Evolutionary conservation across 2,888 invertebrate genomes (phyloP), one percentile per base, ranked within the genome.

Genomic region (Dyspetes luteomarginatus): DNA sequence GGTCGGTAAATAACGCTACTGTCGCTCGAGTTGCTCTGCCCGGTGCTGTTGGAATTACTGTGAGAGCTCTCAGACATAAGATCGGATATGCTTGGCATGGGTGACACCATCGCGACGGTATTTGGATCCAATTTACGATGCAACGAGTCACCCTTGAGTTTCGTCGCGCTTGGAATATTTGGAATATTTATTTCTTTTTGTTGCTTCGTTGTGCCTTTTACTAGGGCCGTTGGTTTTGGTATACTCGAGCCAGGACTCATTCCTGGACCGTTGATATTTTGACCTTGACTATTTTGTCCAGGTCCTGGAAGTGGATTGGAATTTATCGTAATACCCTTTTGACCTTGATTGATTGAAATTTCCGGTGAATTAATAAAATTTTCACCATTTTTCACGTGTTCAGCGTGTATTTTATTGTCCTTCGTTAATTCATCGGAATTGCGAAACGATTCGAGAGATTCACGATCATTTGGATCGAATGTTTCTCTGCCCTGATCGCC

Each of bases 211-310:
- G 97, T 97, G 82, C 97, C 98, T 93, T 98, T 98, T 30, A 98
- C 97, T 75, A 97, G 97, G 5, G 97, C 97, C 52, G 97, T 97
- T 1, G 98, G 98, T 91, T 98, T 98, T 0, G 98, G 97, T 86
- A 98, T 96, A 17, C 97, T 96, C 4, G 96, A 94, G 84, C 94
- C 91, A 73, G 93, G 90, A 71, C 85, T 83, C 50, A 78, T 56
- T 28, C 83, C 84, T 3, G 85, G 82, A 17, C 78, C 81, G 28
- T 83, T 82, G 60, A 71, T 78, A 4, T 60, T 81, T 41, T 84
- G 67, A 41, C 85, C 84, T 36, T 86, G 85, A 58, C 85, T 81
- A 72, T 85, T 86, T 36, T 73, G 69, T 43, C 64, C 55, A 15
- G 84, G 81, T 64, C 82, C 83, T 4, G 85, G 84, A 60, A 84